Evolutionary conservation across 1,140 invertebrate genomes (phyloP).

Genomic region (Tenebrio molitor): DNA sequence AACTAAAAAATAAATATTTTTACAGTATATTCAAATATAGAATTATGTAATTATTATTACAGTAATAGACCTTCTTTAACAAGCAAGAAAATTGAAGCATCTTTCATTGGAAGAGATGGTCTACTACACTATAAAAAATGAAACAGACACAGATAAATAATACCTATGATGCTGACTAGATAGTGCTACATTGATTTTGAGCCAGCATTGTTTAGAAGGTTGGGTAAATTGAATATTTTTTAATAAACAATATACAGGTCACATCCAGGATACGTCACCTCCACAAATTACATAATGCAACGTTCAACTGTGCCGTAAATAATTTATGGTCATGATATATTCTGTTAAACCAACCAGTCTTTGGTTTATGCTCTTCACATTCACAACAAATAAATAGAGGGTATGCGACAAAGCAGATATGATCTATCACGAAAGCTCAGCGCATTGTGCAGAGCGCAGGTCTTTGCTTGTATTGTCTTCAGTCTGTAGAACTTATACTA

Average conservation of each 20-base stretch:
- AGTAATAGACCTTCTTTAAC: conserved; percentile 45
- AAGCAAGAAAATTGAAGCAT: conserved; percentile 34
- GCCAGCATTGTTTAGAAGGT: conserved; percentile 58
- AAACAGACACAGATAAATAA: conserved; percentile 53
- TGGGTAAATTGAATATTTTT: conserved; percentile 58
- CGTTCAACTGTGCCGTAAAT: background rate
- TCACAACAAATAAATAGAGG: conserved; percentile 62
- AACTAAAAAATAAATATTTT: conserved; percentile 32
- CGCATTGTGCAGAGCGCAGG: conserved; percentile 63
- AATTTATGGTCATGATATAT: conserved; percentile 51
- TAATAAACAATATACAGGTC: conserved; percentile 45
- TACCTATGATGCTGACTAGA: conserved; percentile 58
- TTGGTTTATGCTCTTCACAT: conserved; percentile 62
- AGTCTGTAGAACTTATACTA: conserved; percentile 66
- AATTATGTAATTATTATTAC: conserved; percentile 17
- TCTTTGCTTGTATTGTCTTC: conserved; percentile 66
- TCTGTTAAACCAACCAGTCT: conserved; percentile 62
- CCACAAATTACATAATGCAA: conserved; percentile 20
- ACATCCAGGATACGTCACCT: conserved; percentile 33
- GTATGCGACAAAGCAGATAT: conserved; percentile 64
- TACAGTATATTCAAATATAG: conserved; percentile 29
- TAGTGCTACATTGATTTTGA: conserved; percentile 59
- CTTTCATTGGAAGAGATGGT: conserved; percentile 40
- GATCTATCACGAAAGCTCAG: conserved; percentile 65
- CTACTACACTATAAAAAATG: conserved; percentile 49